Evolutionary conservation across 92 coral and sea anemone species (phyloP), one percentile per base, ranked within the genome.

Genomic region (Porites divaricata): DNA sequence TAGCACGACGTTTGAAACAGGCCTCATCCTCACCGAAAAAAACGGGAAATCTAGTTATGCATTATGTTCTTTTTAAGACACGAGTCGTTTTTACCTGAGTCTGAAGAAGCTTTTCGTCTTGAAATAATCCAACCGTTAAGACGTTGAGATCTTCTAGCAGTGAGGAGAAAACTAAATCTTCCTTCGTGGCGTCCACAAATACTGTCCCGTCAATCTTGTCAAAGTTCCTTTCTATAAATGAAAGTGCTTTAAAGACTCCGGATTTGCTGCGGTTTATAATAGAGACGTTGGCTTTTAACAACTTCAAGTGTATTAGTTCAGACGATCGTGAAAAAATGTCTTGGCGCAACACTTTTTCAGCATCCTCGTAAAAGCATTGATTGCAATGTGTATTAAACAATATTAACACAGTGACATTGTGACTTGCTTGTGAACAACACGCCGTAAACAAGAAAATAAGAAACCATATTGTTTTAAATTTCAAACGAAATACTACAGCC

Each of bases 101-200:
- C 51, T 19, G 62, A 25, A 67, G 28, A 23, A 21, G 41, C 19
- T 20, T 57, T 64, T 78, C 26, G 26, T 67, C 73, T 50, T 78
- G 83, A 65, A 78, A 78, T 16, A 78, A 22, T 35, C 83, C 83
- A 64, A 78, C 13, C 2, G 83, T 78, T 67, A 53, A 15, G 74
- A 78, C 22, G 74, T 66, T 48, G 14, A 22, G 49, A 21, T 21
- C 50, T 50, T 78, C 63, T 73, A 78, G 17, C 20, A 78, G 23
- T 6, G 83, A 78, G 20, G 74, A 50, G 7, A 78, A 51, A 50
- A 49, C 83, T 14, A 78, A 23, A 21, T 26, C 17, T 59, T 65
- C 73, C 17, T 6, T 50, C 9, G 74, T 65, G 63, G 66, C 20
- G 62, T 65, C 83, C 10, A 64, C 9, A 78, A 78, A 78, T 4